Conservation (phyloP, 2,888 invertebrate genomes). For the Pyralis farinalis region DNA sequence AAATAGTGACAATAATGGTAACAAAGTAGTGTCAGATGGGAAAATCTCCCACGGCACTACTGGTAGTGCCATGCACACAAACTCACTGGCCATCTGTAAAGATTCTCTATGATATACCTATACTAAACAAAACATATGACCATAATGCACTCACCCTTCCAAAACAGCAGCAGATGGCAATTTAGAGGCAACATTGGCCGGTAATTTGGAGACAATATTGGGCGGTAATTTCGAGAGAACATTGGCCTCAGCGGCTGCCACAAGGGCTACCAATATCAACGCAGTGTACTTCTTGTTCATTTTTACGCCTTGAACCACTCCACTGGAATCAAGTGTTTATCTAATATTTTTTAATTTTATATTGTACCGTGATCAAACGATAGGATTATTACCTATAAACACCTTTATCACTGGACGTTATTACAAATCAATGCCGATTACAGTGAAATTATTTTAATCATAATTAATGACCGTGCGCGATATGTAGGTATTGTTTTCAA, state of each 20-base stretch:
- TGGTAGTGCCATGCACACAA: no score
- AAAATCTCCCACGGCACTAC: no score
- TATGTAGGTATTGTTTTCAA: no score
- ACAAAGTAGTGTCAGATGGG: no score
- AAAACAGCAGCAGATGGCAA: conserved; percentile 22
- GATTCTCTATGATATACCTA: no score
- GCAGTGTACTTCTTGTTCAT: conserved; percentile 49
- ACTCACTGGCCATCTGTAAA: no score
- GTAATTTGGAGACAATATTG: conserved; percentile 27
- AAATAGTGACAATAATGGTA: no score
- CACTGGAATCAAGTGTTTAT: conserved; percentile 20
- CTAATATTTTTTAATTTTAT: conserved; percentile 33
- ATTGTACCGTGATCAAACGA: conserved; percentile 27
- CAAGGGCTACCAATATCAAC: conserved; percentile 38
- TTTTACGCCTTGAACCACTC: conserved; percentile 21
- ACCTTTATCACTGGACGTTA: conserved; percentile 29
- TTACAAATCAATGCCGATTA: conserved; percentile 42
- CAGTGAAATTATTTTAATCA: conserved; percentile 33
- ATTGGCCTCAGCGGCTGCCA: conserved; percentile 49
- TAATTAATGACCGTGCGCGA: conserved; percentile 34
- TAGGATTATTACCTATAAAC: conserved; percentile 28
- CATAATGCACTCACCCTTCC: neutral
- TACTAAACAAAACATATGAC: neutral
- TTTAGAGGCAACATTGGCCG: conserved; percentile 35
- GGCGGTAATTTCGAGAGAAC: conserved; percentile 28